A percentile compares a stretch with the other conserved stretches of the same genome.
Conservation (phyloP, 92 coral and sea anemone genomes). For the Actinostola sp. region DNA sequence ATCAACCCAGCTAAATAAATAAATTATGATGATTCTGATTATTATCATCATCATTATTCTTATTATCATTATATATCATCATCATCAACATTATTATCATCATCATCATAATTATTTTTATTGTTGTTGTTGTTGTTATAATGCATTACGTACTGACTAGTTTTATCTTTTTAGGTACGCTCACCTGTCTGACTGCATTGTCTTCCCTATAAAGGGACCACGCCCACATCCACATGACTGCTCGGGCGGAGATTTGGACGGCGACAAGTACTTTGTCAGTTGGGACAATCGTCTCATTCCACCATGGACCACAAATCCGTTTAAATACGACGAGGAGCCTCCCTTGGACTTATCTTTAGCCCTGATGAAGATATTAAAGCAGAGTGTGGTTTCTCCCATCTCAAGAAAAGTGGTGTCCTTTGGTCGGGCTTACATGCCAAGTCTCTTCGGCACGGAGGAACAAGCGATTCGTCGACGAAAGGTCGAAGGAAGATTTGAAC, state of each 20-base stretch:
- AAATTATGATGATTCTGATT: too few species aligned
- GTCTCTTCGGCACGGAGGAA: constrained; percentile 57
- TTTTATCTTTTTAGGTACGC: constrained; percentile 19
- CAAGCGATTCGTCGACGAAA: constrained; percentile 56
- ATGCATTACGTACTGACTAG: background rate
- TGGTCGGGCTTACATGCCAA: constrained; percentile 33
- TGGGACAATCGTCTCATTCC: constrained; percentile 48
- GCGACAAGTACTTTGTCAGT: constrained; percentile 44
- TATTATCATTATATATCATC: too few species aligned
- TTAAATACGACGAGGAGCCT: constrained; percentile 45
- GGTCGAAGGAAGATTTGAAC: constrained; percentile 40
- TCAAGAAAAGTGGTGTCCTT: constrained; percentile 11
- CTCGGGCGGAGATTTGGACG: constrained; percentile 35
- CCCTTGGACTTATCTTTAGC: background rate
- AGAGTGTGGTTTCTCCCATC: background rate
- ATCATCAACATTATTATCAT: too few species aligned
- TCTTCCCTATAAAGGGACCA: constrained; percentile 64
- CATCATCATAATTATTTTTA: too few species aligned
- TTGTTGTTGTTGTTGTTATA: too few species aligned
- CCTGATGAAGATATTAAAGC: background rate
- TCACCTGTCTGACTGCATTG: constrained; percentile 86
- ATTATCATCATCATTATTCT: too few species aligned
- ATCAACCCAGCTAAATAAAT: too few species aligned
- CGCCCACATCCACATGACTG: constrained; percentile 94
- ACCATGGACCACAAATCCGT: constrained; percentile 51